Base-by-base conservation (phyloP, 1,140 invertebrate species). In the Ylistrum balloti region DNA sequence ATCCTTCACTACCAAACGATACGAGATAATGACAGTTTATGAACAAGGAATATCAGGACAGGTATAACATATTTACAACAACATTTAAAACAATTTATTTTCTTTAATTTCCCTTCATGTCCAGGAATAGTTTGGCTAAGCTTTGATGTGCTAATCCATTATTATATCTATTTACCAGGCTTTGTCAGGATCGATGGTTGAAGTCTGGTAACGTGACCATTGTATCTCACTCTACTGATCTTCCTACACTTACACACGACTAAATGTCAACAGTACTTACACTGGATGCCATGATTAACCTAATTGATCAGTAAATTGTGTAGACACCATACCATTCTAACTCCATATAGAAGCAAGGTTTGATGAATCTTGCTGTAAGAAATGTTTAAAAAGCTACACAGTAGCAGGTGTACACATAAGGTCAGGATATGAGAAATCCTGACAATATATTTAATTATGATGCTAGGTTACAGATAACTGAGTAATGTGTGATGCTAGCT, bases 71-170 rank as follows among this genome's bases (percentile, higher is more conserved):
- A 74, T 74, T n/a, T 74, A 74, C 56, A 74, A 22, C n/a, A 28
- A n/a, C 56, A 74, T 74, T 74, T n/a, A 74, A 74, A 74, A 74
- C n/a, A 74, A n/a, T 74, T 74, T 74, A 74, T n/a, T 28, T 74
- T 74, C 56, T n/a, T 74, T 74, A 74, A 74, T 74, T 28, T 74
- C 56, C 56, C 56, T 74, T 74, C 22, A 74, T 74, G 56, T 74
- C n/a, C 56, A 28, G n/a, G 22, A 74, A 74, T 74, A 74, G 56
- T n/a, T 28, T n/a, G 9, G 2, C 56, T 74, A 74, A 74, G 56
- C 56, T 74, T 74, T 74, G 56, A 74, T 74, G 22, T 28, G n/a
- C 56, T 74, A 74, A 74, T 74, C 56, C 56, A 74, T 74, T 74
- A 74, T 74, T 74, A 74, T 74, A 74, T 28, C 56, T 74, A 74